phyloP scores from a whole-genome alignment of 1,140 invertebrate species.

The Drosophila hydei region DNA sequence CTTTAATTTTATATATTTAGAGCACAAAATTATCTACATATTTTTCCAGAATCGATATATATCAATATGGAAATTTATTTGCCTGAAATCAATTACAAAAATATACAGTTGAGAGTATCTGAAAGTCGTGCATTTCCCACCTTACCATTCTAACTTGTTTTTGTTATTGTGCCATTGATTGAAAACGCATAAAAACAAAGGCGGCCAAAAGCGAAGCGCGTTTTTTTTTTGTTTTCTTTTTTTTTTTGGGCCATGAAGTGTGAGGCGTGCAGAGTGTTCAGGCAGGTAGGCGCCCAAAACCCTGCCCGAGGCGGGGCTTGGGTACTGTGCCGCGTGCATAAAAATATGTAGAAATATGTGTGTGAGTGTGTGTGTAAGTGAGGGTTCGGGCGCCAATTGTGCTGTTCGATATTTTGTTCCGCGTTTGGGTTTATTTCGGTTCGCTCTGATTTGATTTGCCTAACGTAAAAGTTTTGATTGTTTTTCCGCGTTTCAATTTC shows the following conservation, averaged over 20 bases:
- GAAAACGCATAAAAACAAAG: conserved; percentile 77
- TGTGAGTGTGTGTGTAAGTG: neutral
- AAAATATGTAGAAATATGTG: conserved; percentile 50
- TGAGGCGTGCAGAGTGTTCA: neutral
- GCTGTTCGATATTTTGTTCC: conserved; percentile 37
- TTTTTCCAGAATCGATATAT: too few species aligned
- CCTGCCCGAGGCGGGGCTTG: neutral
- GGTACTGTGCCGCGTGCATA: conserved; percentile 13
- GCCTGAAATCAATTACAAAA: too few species aligned
- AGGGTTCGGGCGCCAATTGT: conserved; percentile 20
- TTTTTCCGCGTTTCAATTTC: conserved; percentile 72
- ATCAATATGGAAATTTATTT: neutral
- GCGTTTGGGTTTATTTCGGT: conserved; percentile 10
- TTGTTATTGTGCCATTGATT: conserved; percentile 60
- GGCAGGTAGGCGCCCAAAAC: too few species aligned
- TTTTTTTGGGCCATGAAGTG: neutral
- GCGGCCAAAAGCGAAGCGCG: conserved; percentile 10
- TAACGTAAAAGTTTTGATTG: conserved; percentile 69
- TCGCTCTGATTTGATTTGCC: conserved; percentile 20
- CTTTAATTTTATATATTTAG: too few species aligned
- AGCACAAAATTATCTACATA: too few species aligned
- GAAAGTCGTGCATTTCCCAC: neutral
- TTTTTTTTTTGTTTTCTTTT: neutral
- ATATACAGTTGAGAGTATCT: too few species aligned
- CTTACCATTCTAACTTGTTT: conserved; percentile 5